phyloP scores from a whole-genome alignment of 1,140 invertebrate genomes.

The Ditylenchus dipsaci region DNA sequence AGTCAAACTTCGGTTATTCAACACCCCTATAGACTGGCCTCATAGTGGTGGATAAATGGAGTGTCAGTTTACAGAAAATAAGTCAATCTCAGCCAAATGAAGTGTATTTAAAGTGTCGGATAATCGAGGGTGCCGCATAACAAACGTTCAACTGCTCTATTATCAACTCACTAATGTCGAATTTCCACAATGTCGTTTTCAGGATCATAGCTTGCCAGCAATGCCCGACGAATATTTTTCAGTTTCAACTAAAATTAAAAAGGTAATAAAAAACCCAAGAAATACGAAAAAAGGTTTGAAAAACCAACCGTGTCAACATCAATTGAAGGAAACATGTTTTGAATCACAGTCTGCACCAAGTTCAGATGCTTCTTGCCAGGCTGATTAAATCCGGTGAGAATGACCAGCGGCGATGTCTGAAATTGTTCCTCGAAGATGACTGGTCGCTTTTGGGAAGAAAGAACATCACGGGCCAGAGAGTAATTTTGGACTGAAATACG shows the following conservation, averaged over 20 bases:
- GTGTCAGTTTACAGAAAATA: too few species aligned
- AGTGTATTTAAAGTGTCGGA: too few species aligned
- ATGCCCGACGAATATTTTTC: conserved; percentile 78
- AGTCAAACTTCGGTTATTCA: conserved; percentile 4
- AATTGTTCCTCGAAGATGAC: conserved; percentile 72
- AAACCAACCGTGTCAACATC: conserved; percentile 75
- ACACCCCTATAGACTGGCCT: too few species aligned
- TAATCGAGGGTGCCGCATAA: too few species aligned
- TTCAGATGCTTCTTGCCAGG: conserved; percentile 74
- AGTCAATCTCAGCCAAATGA: conserved; percentile 57
- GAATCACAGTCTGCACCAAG: conserved; percentile 86
- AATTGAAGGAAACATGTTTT: conserved; percentile 96
- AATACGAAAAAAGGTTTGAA: conserved; percentile 17
- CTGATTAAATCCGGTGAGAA: conserved; percentile 83
- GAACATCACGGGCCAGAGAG: conserved; percentile 75
- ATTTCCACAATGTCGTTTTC: conserved; percentile 82
- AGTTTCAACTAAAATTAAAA: conserved; percentile 71
- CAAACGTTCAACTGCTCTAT: too few species aligned
- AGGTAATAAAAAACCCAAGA: conserved; percentile 22
- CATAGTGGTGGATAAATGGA: neutral
- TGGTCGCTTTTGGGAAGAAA: conserved; percentile 77
- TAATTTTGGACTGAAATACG: conserved; percentile 73
- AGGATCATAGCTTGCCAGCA: conserved; percentile 83
- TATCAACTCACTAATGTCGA: conserved; percentile 79
- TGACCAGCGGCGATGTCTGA: conserved; percentile 77